These are phyloP conservation scores for Dallia pectoralis DNA, from an alignment of 2,797 vertebrate species.

Conservation along the genomic window DNA sequence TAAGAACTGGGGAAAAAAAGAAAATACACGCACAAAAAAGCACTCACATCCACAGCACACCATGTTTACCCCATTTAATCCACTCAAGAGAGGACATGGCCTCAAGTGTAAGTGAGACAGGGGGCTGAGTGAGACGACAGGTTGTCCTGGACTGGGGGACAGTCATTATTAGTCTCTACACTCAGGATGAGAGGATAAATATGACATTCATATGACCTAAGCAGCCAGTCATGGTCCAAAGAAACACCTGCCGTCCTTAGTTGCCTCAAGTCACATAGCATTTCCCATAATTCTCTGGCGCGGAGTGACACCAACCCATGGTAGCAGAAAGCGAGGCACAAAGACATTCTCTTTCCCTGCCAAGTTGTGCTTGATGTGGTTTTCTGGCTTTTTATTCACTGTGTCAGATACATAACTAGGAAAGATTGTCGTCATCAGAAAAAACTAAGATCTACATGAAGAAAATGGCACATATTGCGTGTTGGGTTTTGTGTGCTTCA, in stretches of 20 bases:
- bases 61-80: constrained; percentile 13
- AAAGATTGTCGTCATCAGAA: constrained; percentile 32
- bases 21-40: constrained; percentile 12
- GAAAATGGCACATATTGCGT: constrained; percentile 63
- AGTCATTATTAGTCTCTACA: constrained; percentile 25
- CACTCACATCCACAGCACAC: constrained; percentile 38
- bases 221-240: not conserved
- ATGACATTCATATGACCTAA: not conserved
- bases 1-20: constrained; percentile 9
- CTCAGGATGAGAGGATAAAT: not conserved
- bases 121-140: constrained; percentile 41
- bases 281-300: constrained; percentile 13
- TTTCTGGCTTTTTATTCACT: constrained; percentile 4
- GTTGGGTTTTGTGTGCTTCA: constrained; percentile 38
- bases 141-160: constrained; percentile 11
- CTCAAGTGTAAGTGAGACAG: constrained; percentile 12
- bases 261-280: not conserved
- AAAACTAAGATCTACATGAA: constrained; percentile 17
- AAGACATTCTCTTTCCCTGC: constrained; percentile 1
- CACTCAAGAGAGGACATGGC: not conserved
- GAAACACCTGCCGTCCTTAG: constrained; percentile 6
- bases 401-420: constrained; percentile 11
- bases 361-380: not conserved
- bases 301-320: constrained; percentile 6
- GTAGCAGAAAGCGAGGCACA: constrained; percentile 34